Percentiles rank a stretch among this genome's conserved stretches.
Conservation (phyloP, 2,888 invertebrate genomes). For the Platycnemis pennipes region DNA sequence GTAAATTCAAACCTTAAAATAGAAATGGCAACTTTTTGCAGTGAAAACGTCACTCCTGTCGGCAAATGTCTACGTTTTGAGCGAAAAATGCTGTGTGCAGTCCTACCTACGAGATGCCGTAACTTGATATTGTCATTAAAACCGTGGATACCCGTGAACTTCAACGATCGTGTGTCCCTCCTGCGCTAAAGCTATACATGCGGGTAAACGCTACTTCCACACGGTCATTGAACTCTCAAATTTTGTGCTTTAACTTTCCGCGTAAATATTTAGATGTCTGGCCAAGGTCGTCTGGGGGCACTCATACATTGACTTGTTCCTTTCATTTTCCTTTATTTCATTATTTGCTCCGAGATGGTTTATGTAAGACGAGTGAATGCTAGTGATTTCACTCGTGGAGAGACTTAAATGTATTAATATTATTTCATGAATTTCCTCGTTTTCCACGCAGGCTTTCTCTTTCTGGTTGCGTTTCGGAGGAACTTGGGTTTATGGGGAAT, state of each 20-base stretch:
- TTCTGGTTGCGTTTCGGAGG: not conserved
- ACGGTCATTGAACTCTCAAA: conserved; percentile 3
- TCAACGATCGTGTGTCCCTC: too few relatives aligned
- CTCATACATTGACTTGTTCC: not conserved
- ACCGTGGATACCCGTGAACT: too few relatives aligned
- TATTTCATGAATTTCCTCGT: too few relatives aligned
- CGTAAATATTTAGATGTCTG: not conserved
- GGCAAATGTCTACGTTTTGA: too few relatives aligned
- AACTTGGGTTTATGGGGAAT: not conserved
- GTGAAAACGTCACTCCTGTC: too few relatives aligned
- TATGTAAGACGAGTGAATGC: not conserved
- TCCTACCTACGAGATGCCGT: too few relatives aligned
- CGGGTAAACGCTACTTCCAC: not conserved
- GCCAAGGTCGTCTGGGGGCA: not conserved
- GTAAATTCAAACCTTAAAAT: too few relatives aligned
- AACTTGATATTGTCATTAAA: too few relatives aligned
- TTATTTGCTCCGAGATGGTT: not conserved
- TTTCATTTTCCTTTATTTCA: not conserved
- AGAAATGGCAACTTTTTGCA: too few relatives aligned
- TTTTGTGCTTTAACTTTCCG: not conserved
- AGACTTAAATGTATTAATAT: not conserved
- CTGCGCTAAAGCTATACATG: too few relatives aligned
- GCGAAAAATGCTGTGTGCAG: too few relatives aligned
- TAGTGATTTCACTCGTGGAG: not conserved
- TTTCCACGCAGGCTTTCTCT: not conserved